Percentiles rank a stretch among this genome's conserved stretches.
These are phyloP conservation scores for Caenorhabditis latens DNA, from an alignment of 1,140 invertebrate genomes.

Conservation along the genomic window DNA sequence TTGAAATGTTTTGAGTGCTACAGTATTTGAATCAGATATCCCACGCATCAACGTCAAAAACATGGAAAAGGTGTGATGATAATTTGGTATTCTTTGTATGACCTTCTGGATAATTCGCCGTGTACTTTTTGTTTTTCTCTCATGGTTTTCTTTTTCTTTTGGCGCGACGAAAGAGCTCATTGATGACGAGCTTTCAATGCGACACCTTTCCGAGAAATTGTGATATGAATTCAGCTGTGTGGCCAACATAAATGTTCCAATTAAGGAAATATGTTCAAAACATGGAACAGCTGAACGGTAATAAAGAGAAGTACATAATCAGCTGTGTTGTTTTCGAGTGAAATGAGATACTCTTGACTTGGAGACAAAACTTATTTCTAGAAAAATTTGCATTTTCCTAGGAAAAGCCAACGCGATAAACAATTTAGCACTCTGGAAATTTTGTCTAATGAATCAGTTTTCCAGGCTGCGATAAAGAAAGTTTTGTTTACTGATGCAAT, in stretches of 20 bases:
- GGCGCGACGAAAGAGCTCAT: not conserved
- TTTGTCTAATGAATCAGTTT: not conserved
- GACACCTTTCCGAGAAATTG: slow-evolving; percentile 46
- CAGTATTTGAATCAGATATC: not conserved
- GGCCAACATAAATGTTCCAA: slow-evolving; percentile 24
- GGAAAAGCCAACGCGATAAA: not conserved
- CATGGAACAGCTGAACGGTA: slow-evolving; percentile 19
- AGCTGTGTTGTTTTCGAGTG: slow-evolving; percentile 2
- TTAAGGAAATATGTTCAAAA: slow-evolving; percentile 20
- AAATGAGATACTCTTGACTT: not conserved
- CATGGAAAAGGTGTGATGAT: slow-evolving; percentile 14
- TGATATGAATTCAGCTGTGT: slow-evolving; percentile 44
- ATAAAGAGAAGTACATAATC: slow-evolving; percentile 6
- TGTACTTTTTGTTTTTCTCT: slow-evolving; percentile 49
- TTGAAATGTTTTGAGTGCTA: slow-evolving; percentile 22
- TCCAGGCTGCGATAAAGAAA: not conserved
- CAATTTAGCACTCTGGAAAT: slow-evolving; percentile 26
- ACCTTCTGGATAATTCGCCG: slow-evolving; percentile 47
- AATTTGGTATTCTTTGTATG: slow-evolving; percentile 47
- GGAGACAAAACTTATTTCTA: not conserved
- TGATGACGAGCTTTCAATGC: slow-evolving; percentile 22
- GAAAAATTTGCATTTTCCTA: not conserved
- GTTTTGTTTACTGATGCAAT: slow-evolving; percentile 18
- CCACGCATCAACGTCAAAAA: slow-evolving; percentile 3
- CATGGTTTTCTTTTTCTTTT: not conserved